Conservation (phyloP, 1,140 invertebrate species). For the Thaumatotibia leucotreta region DNA sequence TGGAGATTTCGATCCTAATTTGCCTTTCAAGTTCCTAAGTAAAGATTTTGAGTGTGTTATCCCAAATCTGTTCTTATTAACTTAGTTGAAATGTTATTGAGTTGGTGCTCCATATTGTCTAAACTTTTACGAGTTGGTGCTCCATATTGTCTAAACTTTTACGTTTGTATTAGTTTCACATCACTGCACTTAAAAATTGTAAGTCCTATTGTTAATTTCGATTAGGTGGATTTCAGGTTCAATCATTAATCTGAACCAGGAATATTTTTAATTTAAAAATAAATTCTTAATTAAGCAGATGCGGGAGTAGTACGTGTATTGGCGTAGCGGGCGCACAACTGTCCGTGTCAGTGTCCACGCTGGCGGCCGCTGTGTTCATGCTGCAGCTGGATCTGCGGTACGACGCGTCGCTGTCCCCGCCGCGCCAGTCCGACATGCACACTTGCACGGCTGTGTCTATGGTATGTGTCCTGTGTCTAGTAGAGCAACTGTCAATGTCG, state of each 20-base stretch:
- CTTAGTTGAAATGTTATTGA: not conserved
- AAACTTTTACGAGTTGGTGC: too few species aligned
- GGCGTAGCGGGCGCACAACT: constrained; percentile 60
- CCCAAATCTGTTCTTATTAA: not conserved
- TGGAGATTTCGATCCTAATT: not conserved
- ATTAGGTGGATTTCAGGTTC: too few species aligned
- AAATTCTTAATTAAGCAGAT: constrained; percentile 30
- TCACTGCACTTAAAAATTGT: too few species aligned
- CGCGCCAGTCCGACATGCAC: constrained; percentile 49
- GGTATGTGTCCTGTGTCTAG: constrained; percentile 49
- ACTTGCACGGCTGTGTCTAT: constrained; percentile 66
- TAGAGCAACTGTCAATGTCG: too few species aligned
- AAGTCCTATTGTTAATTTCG: too few species aligned
- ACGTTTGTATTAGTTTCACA: too few species aligned
- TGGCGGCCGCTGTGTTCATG: constrained; percentile 57
- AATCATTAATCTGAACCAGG: too few species aligned
- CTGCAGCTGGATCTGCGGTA: constrained; percentile 55
- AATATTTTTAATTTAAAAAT: not conserved
- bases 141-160: too few species aligned
- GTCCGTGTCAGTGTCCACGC: constrained; percentile 48
- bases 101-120: too few species aligned
- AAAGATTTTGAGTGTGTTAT: not conserved
- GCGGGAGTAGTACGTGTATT: constrained; percentile 56
- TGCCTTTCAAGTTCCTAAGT: not conserved
- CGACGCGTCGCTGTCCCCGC: constrained; percentile 53